These are phyloP conservation scores for Ispidina picta DNA, from an alignment of 2,797 vertebrate genomes.

Conservation along the genomic window DNA sequence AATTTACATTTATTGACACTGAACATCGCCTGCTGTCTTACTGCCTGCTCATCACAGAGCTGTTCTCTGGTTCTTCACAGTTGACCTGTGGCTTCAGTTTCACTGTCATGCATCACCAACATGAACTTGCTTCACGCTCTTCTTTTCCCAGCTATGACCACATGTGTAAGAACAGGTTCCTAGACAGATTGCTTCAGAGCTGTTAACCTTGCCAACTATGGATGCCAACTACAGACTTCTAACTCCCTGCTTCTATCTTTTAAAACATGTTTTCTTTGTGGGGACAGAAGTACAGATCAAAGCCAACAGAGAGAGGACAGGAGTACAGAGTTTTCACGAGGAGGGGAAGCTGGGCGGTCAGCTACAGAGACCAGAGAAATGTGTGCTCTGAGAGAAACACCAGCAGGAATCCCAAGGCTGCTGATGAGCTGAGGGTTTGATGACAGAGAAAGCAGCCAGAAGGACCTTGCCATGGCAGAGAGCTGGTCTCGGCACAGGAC, in stretches of 20 bases:
- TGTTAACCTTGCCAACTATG: not conserved
- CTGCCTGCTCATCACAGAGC: not conserved
- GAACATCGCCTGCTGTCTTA: not conserved
- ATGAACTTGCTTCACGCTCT: not conserved
- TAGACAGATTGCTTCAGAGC: not conserved
- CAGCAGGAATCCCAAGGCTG: not conserved
- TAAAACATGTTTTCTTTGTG: not conserved
- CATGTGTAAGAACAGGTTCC: not conserved
- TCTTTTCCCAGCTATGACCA: not conserved
- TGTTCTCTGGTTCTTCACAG: not conserved
- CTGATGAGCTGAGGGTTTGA: not conserved
- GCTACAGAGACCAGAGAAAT: not conserved
- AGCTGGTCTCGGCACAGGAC: not conserved
- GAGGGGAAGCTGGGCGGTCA: not conserved
- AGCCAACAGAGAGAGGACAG: not conserved
- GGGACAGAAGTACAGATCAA: not conserved
- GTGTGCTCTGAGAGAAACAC: not conserved
- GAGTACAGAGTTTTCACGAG: not conserved
- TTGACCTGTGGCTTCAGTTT: not conserved
- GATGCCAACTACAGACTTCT: not conserved
- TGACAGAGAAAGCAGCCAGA: not conserved
- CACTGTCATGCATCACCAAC: not conserved
- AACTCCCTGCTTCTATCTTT: not conserved
- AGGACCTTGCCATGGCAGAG: not conserved
- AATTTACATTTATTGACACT: not conserved